Conservation (phyloP, 2,113 vertebrate genomes). For the Myotis davidii region DNA sequence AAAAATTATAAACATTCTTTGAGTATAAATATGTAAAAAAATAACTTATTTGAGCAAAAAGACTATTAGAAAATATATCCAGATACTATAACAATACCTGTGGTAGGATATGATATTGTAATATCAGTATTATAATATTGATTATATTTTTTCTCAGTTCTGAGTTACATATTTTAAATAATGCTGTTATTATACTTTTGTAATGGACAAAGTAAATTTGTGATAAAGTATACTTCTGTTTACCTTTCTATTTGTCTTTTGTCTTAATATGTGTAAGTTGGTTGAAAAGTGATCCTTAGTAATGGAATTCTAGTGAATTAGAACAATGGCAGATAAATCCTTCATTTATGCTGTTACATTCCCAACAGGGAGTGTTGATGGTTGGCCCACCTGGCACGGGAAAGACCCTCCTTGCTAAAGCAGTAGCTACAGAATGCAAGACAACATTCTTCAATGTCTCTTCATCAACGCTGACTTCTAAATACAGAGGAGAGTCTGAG, state of each 20-base stretch:
- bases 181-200: neutral
- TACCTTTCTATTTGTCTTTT: constrained; percentile 16
- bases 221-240: neutral
- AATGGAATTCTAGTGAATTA: neutral
- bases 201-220: constrained; percentile 14
- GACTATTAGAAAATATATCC: neutral
- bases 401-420: constrained; percentile 97
- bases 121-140: neutral
- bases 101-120: neutral
- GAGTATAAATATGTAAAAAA: neutral
- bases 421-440: constrained; percentile 97
- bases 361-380: constrained; percentile 95
- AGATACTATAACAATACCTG: neutral
- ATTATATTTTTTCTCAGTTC: constrained; percentile 20
- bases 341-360: neutral
- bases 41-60: neutral
- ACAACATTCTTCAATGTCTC: constrained; percentile 99
- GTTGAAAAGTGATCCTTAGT: constrained; percentile 37
- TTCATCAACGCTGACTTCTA: constrained; percentile 97
- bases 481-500: constrained; percentile 98
- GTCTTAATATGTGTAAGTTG: constrained; percentile 9
- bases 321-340: neutral
- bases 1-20: neutral
- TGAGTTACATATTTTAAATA: constrained; percentile 45
- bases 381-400: constrained; percentile 98